Base-by-base conservation (phyloP, 2,113 vertebrate species). In the Tylochromis polylepis region DNA sequence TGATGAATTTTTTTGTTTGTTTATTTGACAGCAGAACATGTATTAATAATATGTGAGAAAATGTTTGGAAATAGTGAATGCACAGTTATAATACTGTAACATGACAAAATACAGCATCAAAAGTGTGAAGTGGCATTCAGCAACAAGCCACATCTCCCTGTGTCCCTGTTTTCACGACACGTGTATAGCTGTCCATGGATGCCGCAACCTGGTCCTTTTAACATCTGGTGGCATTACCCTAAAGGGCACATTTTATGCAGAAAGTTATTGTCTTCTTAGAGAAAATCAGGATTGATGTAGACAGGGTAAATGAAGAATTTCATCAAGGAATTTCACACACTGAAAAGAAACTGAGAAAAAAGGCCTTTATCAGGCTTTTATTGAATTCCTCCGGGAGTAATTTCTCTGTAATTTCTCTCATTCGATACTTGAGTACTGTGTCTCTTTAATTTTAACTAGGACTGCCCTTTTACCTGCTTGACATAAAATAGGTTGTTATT, bases 121-220 rank as follows among this genome's bases (percentile, higher is more conserved):
- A 59, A 59, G 27, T 59, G 15, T 59, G 58, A 59, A 59, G 58
- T 31, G 15, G 58, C 10, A 2, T 60, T 60, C 58, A 59, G 1
- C 0, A 59, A 31, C 27, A 59, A 59, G 27, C 57, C 57, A 59
- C 27, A 29, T 59, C 29, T 59, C 27, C 5, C 57, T 9, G 24
- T 59, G 24, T 59, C 27, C 0, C 4, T 59, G 24, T 59, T 59
- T 59, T 59, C 57, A 0, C 24, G 1, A 59, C 56, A 24, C 31
- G 5, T 15, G 55, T 57, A 57, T 58, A 58, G 0, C 22, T 27
- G 56, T 58, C 6, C 56, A 27, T 0, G 6, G 22, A 14, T 58
- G 56, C 56, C 1, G 0, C 56, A 58, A 27, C 1, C 56, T 27
- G 24, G 24, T 58, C 15, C 24, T 15, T 58, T 0, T 58, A 58